A percentile compares a stretch with the other conserved stretches of the same genome.
phyloP scores from a whole-genome alignment of 2,113 vertebrate species.

The western clawed frog (Xenopus tropicalis) region UCB_Xtro_10.0 CM004443.2:36925501-36926000 shows the following conservation, averaged over 20 bases:
- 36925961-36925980: constrained; percentile 42
- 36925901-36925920: constrained; percentile 20
- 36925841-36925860: constrained; percentile 74
- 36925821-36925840: constrained; percentile 66
- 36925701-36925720: too few relatives aligned
- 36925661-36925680: too few relatives aligned
- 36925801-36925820: constrained; percentile 52
- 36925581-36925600: too few relatives aligned
- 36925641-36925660: too few relatives aligned
- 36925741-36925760: constrained; percentile 5
- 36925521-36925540: too few relatives aligned
- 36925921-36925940: constrained; percentile 28
- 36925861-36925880: constrained; percentile 59
- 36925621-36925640: too few relatives aligned
- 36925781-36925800: constrained; percentile 9
- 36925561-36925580: too few relatives aligned
- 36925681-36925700: too few relatives aligned
- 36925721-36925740: too few relatives aligned
- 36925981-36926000: constrained; percentile 47
- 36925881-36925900: constrained; percentile 24
- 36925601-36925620: too few relatives aligned
- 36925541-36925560: too few relatives aligned
- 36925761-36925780: constrained; percentile 46
- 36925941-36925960: constrained; percentile 43
- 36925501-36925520: too few relatives aligned